Evolutionary conservation across 2,113 vertebrate species (phyloP).

Genomic region (Lontra canadensis): DNA sequence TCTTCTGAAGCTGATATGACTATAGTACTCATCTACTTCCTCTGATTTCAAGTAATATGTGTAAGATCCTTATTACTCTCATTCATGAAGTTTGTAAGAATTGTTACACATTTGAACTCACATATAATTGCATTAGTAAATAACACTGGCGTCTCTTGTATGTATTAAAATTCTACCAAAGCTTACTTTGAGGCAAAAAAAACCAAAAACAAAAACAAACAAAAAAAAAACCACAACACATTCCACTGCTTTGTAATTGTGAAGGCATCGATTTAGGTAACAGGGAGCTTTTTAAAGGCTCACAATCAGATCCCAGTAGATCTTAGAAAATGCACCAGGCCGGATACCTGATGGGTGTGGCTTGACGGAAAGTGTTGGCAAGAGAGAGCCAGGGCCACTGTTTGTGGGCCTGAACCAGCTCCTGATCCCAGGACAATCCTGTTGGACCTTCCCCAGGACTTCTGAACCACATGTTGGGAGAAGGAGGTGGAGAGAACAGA

Average conservation of each 20-base stretch:
- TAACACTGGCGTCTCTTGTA: neutral
- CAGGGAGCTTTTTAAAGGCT: neutral
- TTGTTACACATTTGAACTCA: neutral
- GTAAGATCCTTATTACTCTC: neutral
- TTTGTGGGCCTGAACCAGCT: neutral
- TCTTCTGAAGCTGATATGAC: neutral
- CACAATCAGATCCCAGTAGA: neutral
- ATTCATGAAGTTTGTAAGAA: neutral
- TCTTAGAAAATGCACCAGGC: neutral
- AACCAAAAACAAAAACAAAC: neutral
- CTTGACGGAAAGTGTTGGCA: neutral
- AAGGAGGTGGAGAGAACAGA: neutral
- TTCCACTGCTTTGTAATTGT: neutral
- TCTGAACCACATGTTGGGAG: neutral
- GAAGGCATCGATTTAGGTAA: neutral
- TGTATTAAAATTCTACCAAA: neutral
- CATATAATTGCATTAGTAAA: neutral
- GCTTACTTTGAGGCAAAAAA: neutral
- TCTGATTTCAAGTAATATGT: constrained; percentile 1
- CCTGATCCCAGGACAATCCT: neutral
- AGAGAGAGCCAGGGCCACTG: neutral
- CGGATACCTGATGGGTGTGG: neutral
- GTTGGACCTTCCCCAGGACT: neutral
- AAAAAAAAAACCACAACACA: too few species aligned
- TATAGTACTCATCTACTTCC: neutral